A percentile compares a stretch with the other conserved stretches of the same genome.
Evolutionary conservation across 2,888 invertebrate species (phyloP).

Genomic region (Zaprionus bogoriensis): DNA sequence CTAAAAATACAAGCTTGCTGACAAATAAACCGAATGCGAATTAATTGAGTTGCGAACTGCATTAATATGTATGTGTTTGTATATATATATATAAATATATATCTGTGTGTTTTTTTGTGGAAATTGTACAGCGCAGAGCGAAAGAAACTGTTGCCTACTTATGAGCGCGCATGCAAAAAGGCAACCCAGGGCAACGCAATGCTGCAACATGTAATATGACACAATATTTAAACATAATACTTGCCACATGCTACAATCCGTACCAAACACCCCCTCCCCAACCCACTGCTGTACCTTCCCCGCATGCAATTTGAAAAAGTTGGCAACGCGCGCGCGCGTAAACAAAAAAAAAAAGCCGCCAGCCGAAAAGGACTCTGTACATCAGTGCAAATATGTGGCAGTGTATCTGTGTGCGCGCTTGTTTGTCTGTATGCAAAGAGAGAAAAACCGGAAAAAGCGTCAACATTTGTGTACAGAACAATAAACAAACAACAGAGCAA

Average conservation of each 20-base stretch:
- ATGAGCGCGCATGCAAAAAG: background rate
- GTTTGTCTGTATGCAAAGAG: no score
- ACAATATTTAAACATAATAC: background rate
- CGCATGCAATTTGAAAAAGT: no score
- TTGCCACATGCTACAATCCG: background rate
- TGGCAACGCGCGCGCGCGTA: background rate
- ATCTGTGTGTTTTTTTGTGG: no score
- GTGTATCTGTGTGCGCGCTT: no score
- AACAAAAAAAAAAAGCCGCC: conserved; percentile 9
- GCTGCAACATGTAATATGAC: background rate
- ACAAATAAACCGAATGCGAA: no score
- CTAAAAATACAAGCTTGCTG: no score
- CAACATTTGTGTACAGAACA: conserved; percentile 29
- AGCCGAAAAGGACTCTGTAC: conserved; percentile 26
- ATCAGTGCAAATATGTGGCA: conserved; percentile 38
- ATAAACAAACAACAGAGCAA: conserved; percentile 19
- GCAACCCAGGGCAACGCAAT: background rate
- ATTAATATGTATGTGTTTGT: no score
- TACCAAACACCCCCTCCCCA: background rate
- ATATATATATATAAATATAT: no score
- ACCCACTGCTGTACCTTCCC: background rate
- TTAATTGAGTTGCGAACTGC: no score
- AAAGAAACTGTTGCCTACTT: conserved; percentile 3
- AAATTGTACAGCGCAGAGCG: no score
- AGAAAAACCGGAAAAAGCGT: conserved; percentile 13